Percentiles rank a stretch among this genome's conserved stretches.
These are phyloP conservation scores for Pollimyrus isidori DNA, from an alignment of 2,113 vertebrate genomes.

Conservation along the genomic window DNA sequence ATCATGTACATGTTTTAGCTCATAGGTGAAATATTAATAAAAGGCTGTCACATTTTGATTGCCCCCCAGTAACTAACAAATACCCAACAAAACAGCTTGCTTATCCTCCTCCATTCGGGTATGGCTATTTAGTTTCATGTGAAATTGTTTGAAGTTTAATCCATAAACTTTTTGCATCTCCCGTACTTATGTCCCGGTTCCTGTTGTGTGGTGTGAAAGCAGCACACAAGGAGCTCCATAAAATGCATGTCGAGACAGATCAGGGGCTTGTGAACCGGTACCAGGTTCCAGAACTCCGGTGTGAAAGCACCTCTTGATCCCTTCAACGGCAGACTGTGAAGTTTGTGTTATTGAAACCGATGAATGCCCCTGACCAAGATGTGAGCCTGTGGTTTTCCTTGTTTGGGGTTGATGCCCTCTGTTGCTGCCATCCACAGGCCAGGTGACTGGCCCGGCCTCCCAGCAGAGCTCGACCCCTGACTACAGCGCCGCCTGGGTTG, in stretches of 20 bases:
- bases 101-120: neutral
- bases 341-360: neutral
- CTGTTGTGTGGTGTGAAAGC: neutral
- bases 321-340: neutral
- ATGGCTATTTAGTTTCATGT: neutral
- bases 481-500: slow-evolving; percentile 90
- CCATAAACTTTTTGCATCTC: neutral
- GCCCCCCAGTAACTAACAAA: neutral
- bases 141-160: neutral
- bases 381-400: neutral
- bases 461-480: slow-evolving; percentile 89
- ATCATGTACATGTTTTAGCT: neutral
- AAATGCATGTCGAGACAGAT: neutral
- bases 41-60: neutral
- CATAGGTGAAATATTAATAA: neutral
- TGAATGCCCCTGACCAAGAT: neutral
- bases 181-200: neutral
- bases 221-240: neutral
- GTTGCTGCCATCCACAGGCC: slow-evolving; percentile 58
- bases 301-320: neutral
- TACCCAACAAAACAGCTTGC: neutral
- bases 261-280: neutral
- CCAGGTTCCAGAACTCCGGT: neutral
- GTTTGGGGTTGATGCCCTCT: neutral
- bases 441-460: slow-evolving; percentile 73